These are phyloP conservation scores for Brachionus sp. DNA, from an alignment of 1,140 invertebrate species.

Conservation along the genomic window DNA sequence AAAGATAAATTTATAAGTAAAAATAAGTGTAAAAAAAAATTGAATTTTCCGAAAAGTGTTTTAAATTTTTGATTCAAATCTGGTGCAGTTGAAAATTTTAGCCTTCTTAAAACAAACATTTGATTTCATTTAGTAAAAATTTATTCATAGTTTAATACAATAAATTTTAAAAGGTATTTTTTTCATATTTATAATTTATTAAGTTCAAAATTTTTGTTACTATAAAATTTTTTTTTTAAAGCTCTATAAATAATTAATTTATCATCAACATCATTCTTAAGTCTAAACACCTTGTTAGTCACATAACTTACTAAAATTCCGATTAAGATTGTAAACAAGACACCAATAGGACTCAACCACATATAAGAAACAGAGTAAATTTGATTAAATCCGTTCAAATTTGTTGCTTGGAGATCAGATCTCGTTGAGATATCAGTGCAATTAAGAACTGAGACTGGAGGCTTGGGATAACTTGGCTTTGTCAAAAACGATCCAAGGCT, in stretches of 20 bases:
- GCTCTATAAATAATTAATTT: slow-evolving; percentile 7
- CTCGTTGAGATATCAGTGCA: neutral
- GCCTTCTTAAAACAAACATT: too few relatives aligned
- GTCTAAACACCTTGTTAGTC: slow-evolving; percentile 60
- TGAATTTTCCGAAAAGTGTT: too few relatives aligned
- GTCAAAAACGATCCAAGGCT: slow-evolving; percentile 17
- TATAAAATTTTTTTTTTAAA: neutral
- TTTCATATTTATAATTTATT: neutral
- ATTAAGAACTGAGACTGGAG: neutral
- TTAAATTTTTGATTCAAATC: too few relatives aligned
- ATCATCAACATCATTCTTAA: slow-evolving; percentile 8
- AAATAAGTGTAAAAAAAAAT: too few relatives aligned
- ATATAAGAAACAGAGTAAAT: slow-evolving; percentile 77
- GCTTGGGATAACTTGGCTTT: neutral
- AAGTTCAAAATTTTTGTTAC: neutral
- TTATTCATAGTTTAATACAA: too few relatives aligned
- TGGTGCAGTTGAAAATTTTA: too few relatives aligned
- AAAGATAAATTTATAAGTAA: too few relatives aligned
- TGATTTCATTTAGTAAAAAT: too few relatives aligned
- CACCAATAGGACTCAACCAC: slow-evolving; percentile 75
- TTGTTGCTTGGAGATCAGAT: slow-evolving; percentile 2
- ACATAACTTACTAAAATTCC: slow-evolving; percentile 70
- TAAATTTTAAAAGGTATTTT: too few relatives aligned
- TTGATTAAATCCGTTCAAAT: slow-evolving; percentile 30
- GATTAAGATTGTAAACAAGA: slow-evolving; percentile 63